Evolutionary conservation across 2,113 vertebrate species (phyloP), one percentile per base, ranked within the genome.

Genomic region (Mastomys natalensis): DNA sequence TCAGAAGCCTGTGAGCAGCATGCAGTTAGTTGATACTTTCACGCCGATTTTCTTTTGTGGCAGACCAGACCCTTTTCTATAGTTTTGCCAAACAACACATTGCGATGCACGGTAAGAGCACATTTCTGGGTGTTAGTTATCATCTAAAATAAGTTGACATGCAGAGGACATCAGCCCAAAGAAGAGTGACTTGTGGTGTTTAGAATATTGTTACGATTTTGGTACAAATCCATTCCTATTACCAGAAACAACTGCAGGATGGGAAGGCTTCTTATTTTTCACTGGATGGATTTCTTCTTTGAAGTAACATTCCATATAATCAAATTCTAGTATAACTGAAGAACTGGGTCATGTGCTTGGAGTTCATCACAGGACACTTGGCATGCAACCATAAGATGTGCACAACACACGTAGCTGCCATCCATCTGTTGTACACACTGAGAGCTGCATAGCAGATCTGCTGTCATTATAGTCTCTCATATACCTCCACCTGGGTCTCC

Each of bases 81-180:
- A 97, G 97, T 97, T 96, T 97, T 95, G 94, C 89, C 97, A 96
- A 95, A 97, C 92, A 97, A 95, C 96, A 92, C 95, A 86, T 95
- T 97, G 97, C 95, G 88, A 89, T 97, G 96, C 95, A 97, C 87
- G 96, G 96, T 74, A 29, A 16, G 85, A 96, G 95, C 91, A 94
- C 94, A 97, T 96, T 97, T 97, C 86, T 21, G 88, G 93, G 97
- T 94, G 92, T 90, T 95, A 92, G 90, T 72, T 82, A 60, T 40
- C 15, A 1, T 95, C 95, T 95, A 95, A 97, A 92, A 78, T 89
- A 73, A 43, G 68, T 74, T 48, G 88, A 73, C 8, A n/a, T 76
- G 64, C 91, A 97, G 68, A 95, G 76, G n/a, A 91, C 78, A 94
- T 77, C 45, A 95, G 93, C 86, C 68, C 73, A 8, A 29, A 73